phyloP scores from a whole-genome alignment of 2,888 invertebrate genomes.

The Drosophila incognita region DNA sequence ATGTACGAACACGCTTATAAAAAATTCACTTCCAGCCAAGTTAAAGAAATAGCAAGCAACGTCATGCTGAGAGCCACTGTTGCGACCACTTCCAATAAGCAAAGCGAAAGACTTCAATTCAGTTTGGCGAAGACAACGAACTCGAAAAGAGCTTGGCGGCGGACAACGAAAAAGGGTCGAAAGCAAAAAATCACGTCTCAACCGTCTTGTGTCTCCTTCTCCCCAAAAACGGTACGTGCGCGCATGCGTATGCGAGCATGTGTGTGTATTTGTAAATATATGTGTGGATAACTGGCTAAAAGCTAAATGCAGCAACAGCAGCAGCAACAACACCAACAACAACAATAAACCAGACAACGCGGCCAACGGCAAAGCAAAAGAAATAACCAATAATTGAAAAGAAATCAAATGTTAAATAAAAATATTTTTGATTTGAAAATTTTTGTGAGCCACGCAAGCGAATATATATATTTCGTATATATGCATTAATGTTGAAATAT shows the following conservation, averaged over 20 bases:
- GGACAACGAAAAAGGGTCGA: slow-evolving; percentile 59
- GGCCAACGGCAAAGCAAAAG: slow-evolving; percentile 50
- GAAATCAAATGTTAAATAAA: slow-evolving; percentile 69
- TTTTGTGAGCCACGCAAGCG: slow-evolving; percentile 69
- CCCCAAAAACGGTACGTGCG: slow-evolving; percentile 72
- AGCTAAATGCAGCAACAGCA: slow-evolving; percentile 67
- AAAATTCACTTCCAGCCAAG: slow-evolving; percentile 58
- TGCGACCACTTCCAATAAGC: slow-evolving; percentile 75
- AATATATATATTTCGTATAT: slow-evolving; percentile 17
- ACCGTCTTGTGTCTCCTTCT: slow-evolving; percentile 33
- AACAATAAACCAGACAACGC: slow-evolving; percentile 27
- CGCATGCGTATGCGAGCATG: slow-evolving; percentile 64
- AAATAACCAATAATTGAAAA: slow-evolving; percentile 61
- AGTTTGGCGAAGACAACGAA: slow-evolving; percentile 85
- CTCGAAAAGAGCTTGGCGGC: slow-evolving; percentile 81
- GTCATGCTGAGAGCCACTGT: slow-evolving; percentile 32
- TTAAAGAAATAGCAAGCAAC: slow-evolving; percentile 34
- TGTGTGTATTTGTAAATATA: slow-evolving; percentile 20
- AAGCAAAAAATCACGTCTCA: slow-evolving; percentile 50
- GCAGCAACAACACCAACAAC: slow-evolving; percentile 18
- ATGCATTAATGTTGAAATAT: not conserved
- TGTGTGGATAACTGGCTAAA: slow-evolving; percentile 59
- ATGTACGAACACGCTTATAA: slow-evolving; percentile 37
- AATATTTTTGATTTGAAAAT: slow-evolving; percentile 39
- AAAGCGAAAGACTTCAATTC: slow-evolving; percentile 85